Base-by-base conservation (phyloP, 2,113 vertebrate genomes). In the Sminthopsis crassicaudata region DNA sequence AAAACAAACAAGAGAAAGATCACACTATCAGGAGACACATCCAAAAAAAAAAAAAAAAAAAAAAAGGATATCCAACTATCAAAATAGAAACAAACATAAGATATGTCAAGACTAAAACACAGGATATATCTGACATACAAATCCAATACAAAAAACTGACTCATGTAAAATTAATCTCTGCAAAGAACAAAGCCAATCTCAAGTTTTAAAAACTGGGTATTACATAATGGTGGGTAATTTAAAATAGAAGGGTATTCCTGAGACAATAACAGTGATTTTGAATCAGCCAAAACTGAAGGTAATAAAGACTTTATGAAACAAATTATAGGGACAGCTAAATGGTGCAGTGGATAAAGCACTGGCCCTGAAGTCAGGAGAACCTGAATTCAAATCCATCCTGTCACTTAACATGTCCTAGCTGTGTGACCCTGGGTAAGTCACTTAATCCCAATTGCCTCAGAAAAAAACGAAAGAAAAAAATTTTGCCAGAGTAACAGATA, bases 1-100 rank as follows among this genome's bases (percentile, higher is more conserved):
- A 92, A 94, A 7, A 12, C 16, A 60, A 89, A 53, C 51, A 94
- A 67, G 10, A 67, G 30, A 91, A 91, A 97, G 27, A 89, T 91
- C 52, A 91, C 50, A 92, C 51, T 42, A 55, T 2, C 16, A 9
- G 46, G n/a, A n/a, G 52, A 23, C 50, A 93, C 16, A 91, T 90
- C 90, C 53, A 67, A 96, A 96, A 5, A 48, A n/a, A 48, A 5
- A 48, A n/a, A 48, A n/a, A n/a, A n/a, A n/a, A n/a, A n/a, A 8
- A 16, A 76, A 84, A 84, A 42, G 67, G 22, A 89, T 42, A 89
- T 27, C n/a, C 51, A 0, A 46, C 54, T 25, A 91, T 55, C 50
- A 91, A 94, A 46, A 67, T 90, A 46, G 53, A 0, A 93, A 30
- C 22, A 50, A 46, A 46, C 11, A 30, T 4, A 50, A 2, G 8